Evolutionary conservation across 2,113 vertebrate species (phyloP).

Genomic region (Datnioides undecimradiatus): DNA sequence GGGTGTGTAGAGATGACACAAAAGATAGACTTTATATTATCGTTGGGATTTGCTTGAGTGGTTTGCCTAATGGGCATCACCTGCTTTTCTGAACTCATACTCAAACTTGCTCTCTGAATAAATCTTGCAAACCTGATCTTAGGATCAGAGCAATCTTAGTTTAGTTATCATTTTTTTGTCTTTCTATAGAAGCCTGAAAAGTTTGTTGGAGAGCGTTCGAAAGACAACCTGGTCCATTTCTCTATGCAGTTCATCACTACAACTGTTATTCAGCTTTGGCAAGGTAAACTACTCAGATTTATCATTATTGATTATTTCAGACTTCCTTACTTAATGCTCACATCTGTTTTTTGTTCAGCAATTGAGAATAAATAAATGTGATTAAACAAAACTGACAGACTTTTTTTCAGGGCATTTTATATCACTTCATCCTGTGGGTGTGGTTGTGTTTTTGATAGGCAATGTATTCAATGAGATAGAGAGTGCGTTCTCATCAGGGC

Average conservation of each 20-base stretch:
- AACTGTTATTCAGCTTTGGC: conserved; percentile 90
- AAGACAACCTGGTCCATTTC: conserved; percentile 89
- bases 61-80: neutral
- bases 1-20: too few relatives aligned
- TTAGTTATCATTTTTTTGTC: neutral
- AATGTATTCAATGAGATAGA: conserved; percentile 93
- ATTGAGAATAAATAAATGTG: neutral
- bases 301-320: neutral
- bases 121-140: neutral
- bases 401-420: neutral
- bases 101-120: neutral
- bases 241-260: conserved; percentile 94
- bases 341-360: neutral
- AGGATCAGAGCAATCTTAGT: neutral
- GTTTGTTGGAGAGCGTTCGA: conserved; percentile 90
- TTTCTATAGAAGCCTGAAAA: conserved; percentile 89
- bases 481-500: conserved; percentile 87
- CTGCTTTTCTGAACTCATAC: neutral
- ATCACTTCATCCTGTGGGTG: neutral
- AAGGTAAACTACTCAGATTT: conserved; percentile 83
- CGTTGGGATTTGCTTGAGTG: neutral
- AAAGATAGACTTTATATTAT: neutral
- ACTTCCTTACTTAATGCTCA: neutral
- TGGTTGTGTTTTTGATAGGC: conserved; percentile 78
- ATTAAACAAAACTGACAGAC: too few relatives aligned